These are phyloP conservation scores for Sabellastarte sp. DNA, from an alignment of 2,888 invertebrate genomes.

Conservation along the genomic window DNA sequence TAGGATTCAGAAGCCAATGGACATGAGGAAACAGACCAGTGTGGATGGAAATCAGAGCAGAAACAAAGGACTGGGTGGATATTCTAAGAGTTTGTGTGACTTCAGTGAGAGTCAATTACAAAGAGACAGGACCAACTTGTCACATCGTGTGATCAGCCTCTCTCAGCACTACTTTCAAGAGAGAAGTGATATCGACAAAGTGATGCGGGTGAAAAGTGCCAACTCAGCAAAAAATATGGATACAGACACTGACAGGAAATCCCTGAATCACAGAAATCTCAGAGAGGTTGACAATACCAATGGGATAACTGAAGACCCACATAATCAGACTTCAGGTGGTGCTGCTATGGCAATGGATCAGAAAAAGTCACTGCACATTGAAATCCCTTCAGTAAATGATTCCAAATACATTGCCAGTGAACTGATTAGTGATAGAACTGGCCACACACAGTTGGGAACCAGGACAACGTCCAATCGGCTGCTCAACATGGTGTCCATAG, in stretches of 20 bases:
- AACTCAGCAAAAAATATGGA: too few species aligned
- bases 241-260: too few species aligned
- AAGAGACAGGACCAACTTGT: not conserved
- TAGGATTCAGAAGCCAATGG: not conserved
- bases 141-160: not conserved
- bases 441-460: not conserved
- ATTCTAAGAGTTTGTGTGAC: not conserved
- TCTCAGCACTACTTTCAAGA: not conserved
- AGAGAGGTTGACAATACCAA: too few species aligned
- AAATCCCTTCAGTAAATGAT: not conserved
- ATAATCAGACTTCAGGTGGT: not conserved
- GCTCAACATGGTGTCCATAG: conserved; percentile 6
- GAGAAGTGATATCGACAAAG: not conserved
- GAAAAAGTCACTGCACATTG: not conserved
- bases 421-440: not conserved
- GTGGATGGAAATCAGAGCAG: not conserved
- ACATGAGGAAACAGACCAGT: not conserved
- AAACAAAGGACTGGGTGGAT: not conserved
- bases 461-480: conserved; percentile 3
- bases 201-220: too few species aligned
- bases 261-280: not conserved
- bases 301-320: too few species aligned
- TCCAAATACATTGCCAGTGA: not conserved
- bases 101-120: not conserved
- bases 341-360: not conserved